Evolutionary conservation across 2,113 vertebrate genomes (phyloP).

Genomic region (Narcine bancroftii): DNA sequence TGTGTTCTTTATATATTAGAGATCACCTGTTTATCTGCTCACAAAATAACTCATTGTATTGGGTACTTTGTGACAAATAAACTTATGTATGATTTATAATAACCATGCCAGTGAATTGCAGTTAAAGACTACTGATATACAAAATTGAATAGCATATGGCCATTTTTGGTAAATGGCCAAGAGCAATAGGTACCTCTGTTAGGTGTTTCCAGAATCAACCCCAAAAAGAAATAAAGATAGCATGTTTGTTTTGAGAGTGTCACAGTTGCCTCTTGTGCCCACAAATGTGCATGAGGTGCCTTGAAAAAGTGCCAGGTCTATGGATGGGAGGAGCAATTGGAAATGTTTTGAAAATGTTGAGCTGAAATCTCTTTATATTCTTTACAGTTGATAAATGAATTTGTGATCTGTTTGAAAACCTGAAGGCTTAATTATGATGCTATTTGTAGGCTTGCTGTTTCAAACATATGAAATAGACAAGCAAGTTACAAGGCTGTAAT

Average conservation of each 20-base stretch:
- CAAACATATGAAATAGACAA: slow-evolving; percentile 6
- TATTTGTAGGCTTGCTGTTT: background rate
- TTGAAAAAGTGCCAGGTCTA: background rate
- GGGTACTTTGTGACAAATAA: no score
- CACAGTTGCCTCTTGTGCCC: background rate
- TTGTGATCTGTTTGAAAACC: slow-evolving; percentile 23
- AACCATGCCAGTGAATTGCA: background rate
- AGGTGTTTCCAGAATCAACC: background rate
- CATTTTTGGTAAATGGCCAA: background rate
- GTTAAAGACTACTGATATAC: background rate
- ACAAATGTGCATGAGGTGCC: background rate
- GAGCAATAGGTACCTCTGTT: background rate
- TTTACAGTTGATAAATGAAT: slow-evolving; percentile 8
- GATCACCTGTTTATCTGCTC: no score
- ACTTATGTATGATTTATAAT: no score
- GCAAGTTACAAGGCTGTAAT: slow-evolving; percentile 2
- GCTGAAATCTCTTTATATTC: slow-evolving; percentile 13
- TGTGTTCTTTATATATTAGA: no score
- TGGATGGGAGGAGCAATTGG: background rate
- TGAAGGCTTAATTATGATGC: slow-evolving; percentile 29
- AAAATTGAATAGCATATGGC: background rate
- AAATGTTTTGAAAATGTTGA: slow-evolving; percentile 26
- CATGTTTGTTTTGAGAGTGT: background rate
- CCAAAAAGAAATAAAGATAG: background rate
- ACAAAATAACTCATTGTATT: no score